A percentile compares a stretch with the other conserved stretches of the same genome.
Conservation (phyloP, 2,888 invertebrate genomes). For the Cyrtodaria siliqua region DNA sequence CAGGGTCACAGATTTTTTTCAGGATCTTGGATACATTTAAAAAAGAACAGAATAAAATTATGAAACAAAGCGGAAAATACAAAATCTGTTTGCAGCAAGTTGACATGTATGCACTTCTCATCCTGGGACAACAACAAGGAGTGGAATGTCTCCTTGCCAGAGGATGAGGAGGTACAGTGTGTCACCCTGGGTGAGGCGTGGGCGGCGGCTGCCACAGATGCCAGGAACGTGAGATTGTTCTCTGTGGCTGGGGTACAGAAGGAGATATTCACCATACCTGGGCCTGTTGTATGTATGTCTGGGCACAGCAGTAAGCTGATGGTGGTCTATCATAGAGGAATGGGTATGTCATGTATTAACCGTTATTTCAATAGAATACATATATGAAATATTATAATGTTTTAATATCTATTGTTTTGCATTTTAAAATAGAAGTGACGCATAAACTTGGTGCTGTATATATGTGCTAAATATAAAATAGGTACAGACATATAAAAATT, state of each 20-base stretch:
- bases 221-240: slow-evolving; percentile 92
- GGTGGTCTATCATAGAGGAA: slow-evolving; percentile 89
- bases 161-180: slow-evolving; percentile 91
- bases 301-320: slow-evolving; percentile 89
- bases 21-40: too few species aligned
- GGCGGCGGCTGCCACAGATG: slow-evolving; percentile 92
- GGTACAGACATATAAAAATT: too few species aligned
- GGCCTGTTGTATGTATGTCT: slow-evolving; percentile 90
- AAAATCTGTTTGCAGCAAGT: slow-evolving; percentile 90
- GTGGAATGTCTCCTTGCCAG: slow-evolving; percentile 93
- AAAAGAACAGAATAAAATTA: too few species aligned
- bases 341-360: slow-evolving; percentile 81
- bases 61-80: too few species aligned
- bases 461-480: not conserved
- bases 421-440: not conserved
- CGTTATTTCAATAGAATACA: too few species aligned
- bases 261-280: slow-evolving; percentile 91
- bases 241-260: slow-evolving; percentile 95
- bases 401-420: too few species aligned
- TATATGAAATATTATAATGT: too few species aligned
- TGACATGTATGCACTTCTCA: slow-evolving; percentile 91
- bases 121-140: slow-evolving; percentile 91
- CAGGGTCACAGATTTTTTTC: too few species aligned
- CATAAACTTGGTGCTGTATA: not conserved
- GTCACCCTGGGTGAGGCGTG: slow-evolving; percentile 89